Percentiles rank a stretch among this genome's conserved stretches.
Conservation (phyloP, 2,888 invertebrate species). For the Hyposoter dolosus region DNA sequence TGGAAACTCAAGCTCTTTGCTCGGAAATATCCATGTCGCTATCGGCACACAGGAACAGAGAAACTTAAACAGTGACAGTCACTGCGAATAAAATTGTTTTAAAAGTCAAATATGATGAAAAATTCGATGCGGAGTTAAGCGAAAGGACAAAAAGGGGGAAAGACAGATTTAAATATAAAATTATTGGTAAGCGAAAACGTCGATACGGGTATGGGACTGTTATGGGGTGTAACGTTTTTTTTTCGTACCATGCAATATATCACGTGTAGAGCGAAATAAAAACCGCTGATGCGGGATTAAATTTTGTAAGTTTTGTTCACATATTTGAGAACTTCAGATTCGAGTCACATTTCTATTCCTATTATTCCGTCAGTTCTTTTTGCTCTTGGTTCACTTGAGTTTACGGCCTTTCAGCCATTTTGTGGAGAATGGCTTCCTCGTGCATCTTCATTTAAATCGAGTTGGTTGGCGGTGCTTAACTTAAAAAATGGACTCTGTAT, state of each 20-base stretch:
- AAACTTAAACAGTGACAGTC: background rate
- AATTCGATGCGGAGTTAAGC: background rate
- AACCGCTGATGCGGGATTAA: background rate
- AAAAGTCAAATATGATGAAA: background rate
- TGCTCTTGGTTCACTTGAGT: background rate
- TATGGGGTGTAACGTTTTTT: background rate
- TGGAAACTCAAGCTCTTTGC: background rate
- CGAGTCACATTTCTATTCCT: background rate
- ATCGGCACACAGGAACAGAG: background rate
- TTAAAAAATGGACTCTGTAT: constrained; percentile 79
- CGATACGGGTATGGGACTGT: background rate
- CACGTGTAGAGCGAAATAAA: background rate
- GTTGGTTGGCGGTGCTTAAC: constrained; percentile 77
- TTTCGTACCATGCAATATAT: background rate
- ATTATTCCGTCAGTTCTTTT: background rate
- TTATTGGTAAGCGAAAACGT: background rate
- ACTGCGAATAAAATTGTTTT: background rate
- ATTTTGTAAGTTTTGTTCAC: background rate
- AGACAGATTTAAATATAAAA: background rate
- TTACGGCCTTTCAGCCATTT: constrained; percentile 21
- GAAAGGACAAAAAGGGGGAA: background rate
- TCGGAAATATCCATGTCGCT: background rate
- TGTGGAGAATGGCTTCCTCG: constrained; percentile 72
- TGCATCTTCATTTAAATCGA: constrained; percentile 80
- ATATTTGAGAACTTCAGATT: background rate